Evolutionary conservation across 64 coral and sea anemone species (phyloP), one percentile per base, ranked within the genome.

Genomic region (Actinia equina): DNA sequence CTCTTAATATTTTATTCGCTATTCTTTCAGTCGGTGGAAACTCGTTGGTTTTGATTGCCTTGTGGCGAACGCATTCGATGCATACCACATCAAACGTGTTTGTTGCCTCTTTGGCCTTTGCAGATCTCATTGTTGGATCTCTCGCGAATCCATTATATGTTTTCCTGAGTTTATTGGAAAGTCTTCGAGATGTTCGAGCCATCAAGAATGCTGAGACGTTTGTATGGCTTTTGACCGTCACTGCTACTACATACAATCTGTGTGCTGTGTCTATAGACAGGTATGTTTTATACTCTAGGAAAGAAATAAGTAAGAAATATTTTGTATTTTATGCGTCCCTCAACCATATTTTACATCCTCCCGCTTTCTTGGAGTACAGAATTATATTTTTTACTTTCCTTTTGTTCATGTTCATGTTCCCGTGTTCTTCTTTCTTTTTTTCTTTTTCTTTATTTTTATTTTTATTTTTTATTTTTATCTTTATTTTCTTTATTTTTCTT

Each of bases 261-360:
- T 89, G 88, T 65, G 79, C 80, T 69, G 88, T 89, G 1, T 82
- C 88, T 6, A 54, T 84, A 7, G 88, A 89, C 43, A 65, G 88
- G 37, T 89, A 84, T 3, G 43, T 46, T 23, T 13, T 74, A 9
- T 5, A 4, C 12, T 30, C 69, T 26, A 13, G n/a, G 9, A 37
- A 23, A 22, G 6, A 22, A 64, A n/a, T n/a, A n/a, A n/a, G n/a
- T n/a, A n/a, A n/a, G n/a, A n/a, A n/a, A n/a, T n/a, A n/a, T n/a
- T n/a, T n/a, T n/a, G n/a, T n/a, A n/a, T n/a, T n/a, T n/a, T n/a
- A n/a, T n/a, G n/a, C n/a, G n/a, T n/a, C n/a, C n/a, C n/a, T n/a
- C n/a, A n/a, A n/a, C n/a, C n/a, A n/a, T n/a, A n/a, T n/a, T n/a
- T n/a, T n/a, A n/a, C n/a, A n/a, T n/a, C n/a, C n/a, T n/a, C n/a